Evolutionary conservation across 2,888 invertebrate species (phyloP).

Genomic region (Cosmia trapezina): DNA sequence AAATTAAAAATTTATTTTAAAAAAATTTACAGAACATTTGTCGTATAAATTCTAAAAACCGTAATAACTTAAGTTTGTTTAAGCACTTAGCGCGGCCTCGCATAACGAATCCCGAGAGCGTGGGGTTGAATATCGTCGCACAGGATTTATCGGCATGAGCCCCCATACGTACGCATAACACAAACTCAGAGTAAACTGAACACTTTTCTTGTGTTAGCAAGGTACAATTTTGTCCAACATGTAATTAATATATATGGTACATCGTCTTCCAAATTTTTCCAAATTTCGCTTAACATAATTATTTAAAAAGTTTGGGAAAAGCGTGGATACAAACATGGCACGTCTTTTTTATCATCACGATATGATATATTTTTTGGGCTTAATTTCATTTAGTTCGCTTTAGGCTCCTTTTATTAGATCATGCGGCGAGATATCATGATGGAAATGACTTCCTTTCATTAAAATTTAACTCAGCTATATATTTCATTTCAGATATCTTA

Average conservation of each 20-base stretch:
- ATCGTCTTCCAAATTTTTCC: constrained; percentile 26
- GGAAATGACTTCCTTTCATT: constrained; percentile 60
- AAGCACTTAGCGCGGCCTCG: constrained; percentile 38
- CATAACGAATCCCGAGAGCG: constrained; percentile 52
- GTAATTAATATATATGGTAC: not conserved
- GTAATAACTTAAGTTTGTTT: constrained; percentile 45
- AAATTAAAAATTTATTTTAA: too few species aligned
- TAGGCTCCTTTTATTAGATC: constrained; percentile 43
- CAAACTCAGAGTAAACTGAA: constrained; percentile 25
- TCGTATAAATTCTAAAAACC: constrained; percentile 19
- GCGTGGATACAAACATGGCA: constrained; percentile 43
- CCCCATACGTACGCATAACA: constrained; percentile 15
- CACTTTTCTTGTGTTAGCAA: not conserved
- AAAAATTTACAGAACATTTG: constrained; percentile 18
- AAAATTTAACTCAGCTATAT: constrained; percentile 45
- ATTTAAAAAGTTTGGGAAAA: constrained; percentile 36
- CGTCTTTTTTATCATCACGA: constrained; percentile 46
- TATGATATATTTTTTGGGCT: constrained; percentile 45
- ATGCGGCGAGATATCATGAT: constrained; percentile 43
- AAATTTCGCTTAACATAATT: constrained; percentile 41
- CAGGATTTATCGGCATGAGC: constrained; percentile 24
- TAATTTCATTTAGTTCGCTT: constrained; percentile 46
- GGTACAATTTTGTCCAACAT: constrained; percentile 16
- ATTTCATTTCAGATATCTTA: constrained; percentile 43
- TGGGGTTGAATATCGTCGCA: constrained; percentile 54